Evolutionary conservation across 2,888 invertebrate genomes (phyloP).

Genomic region (Cybosia mesomella): DNA sequence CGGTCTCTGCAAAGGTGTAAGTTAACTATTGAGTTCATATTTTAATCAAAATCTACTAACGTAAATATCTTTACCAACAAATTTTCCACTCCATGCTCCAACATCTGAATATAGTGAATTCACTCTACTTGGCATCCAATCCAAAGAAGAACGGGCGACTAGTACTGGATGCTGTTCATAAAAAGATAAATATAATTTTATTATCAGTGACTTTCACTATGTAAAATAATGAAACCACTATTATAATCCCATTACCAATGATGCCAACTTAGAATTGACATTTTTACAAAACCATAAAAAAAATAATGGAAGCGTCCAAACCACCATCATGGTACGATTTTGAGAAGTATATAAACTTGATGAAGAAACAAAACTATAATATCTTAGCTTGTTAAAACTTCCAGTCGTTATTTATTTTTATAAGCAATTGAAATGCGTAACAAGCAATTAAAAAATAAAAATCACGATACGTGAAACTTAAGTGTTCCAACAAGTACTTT

Average conservation of each 20-base stretch:
- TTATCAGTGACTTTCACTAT: neutral
- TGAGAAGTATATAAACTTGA: neutral
- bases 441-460: neutral
- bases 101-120: constrained; percentile 83
- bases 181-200: neutral
- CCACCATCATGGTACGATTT: constrained; percentile 12
- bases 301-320: neutral
- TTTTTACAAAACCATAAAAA: constrained; percentile 16
- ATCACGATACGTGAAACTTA: neutral
- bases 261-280: constrained; percentile 33
- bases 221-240: neutral
- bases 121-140: constrained; percentile 83
- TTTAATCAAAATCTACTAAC: neutral
- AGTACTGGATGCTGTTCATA: constrained; percentile 76
- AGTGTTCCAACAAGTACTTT: neutral
- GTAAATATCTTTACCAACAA: constrained; percentile 61
- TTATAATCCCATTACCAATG: constrained; percentile 36
- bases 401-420: neutral
- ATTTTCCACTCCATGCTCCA: constrained; percentile 84
- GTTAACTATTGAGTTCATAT: neutral
- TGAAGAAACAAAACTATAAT: neutral
- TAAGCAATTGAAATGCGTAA: neutral
- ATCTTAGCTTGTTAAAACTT: neutral
- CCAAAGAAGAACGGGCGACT: constrained; percentile 78
- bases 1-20: constrained; percentile 68